Conservation (phyloP, 37 sponge, comb jelly and placozoan species). For the Geodia barretti region DNA sequence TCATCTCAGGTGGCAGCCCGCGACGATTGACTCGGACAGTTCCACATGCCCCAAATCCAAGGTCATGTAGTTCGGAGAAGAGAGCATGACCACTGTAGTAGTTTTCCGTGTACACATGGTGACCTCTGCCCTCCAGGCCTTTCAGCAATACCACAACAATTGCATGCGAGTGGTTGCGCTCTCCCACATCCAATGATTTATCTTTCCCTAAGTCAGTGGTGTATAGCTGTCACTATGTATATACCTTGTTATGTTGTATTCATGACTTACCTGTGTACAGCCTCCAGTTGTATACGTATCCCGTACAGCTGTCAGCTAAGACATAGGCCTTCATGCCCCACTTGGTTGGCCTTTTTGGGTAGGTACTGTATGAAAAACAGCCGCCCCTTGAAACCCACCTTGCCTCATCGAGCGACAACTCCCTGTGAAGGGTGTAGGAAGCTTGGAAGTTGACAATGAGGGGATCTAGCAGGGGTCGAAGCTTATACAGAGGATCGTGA, state of each 20-base stretch:
- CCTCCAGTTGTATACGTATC: conserved; percentile 16
- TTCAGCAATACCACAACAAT: not conserved
- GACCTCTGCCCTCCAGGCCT: conserved; percentile 1
- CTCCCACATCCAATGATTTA: conserved; percentile 5
- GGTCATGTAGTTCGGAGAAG: not conserved
- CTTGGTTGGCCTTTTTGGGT: conserved; percentile 18
- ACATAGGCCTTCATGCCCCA: conserved; percentile 46
- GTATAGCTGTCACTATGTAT: no score
- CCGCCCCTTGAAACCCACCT: conserved; percentile 25
- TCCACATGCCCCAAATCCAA: conserved; percentile 28
- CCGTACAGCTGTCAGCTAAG: conserved; percentile 11
- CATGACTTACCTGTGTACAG: conserved; percentile 38
- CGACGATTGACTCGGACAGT: conserved; percentile 16
- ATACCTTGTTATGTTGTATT: no score
- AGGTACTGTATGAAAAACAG: conserved; percentile 34
- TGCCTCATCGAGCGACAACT: conserved; percentile 27
- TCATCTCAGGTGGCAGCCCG: conserved; percentile 10
- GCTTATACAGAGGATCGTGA: conserved; percentile 9
- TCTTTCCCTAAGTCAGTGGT: conserved; percentile 43
- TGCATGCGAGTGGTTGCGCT: conserved; percentile 17
- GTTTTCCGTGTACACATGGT: conserved; percentile 49
- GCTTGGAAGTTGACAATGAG: conserved; percentile 6
- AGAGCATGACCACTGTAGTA: conserved; percentile 43
- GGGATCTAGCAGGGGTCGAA: not conserved
- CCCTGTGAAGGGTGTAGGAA: not conserved